These are phyloP conservation scores for Carapus acus DNA, from an alignment of 2,797 vertebrate species.

Conservation along the genomic window DNA sequence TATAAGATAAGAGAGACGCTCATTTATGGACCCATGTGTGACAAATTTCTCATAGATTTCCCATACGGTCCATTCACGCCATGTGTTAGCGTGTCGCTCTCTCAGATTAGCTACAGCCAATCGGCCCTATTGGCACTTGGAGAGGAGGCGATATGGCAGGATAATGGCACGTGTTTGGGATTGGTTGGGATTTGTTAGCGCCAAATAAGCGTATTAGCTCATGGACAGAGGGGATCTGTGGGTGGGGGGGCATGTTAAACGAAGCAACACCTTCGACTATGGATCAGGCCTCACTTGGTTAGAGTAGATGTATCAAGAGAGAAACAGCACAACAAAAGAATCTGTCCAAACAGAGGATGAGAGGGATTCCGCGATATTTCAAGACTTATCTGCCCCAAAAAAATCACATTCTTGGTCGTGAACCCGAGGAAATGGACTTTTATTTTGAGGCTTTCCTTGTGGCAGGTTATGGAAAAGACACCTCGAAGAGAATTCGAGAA, in stretches of 20 bases:
- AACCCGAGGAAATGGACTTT: slow-evolving; percentile 30
- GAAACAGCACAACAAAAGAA: slow-evolving; percentile 9
- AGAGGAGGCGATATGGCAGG: slow-evolving; percentile 32
- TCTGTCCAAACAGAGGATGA: slow-evolving; percentile 16
- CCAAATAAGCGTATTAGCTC: slow-evolving; percentile 23
- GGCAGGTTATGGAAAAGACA: slow-evolving; percentile 25
- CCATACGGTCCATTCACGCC: slow-evolving; percentile 51
- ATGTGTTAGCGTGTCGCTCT: slow-evolving; percentile 38
- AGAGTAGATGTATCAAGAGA: slow-evolving; percentile 2
- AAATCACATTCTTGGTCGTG: slow-evolving; percentile 33
- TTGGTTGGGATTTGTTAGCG: slow-evolving; percentile 26
- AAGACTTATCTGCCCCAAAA: slow-evolving; percentile 17
- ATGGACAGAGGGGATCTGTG: slow-evolving; percentile 3
- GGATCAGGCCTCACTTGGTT: slow-evolving; percentile 1
- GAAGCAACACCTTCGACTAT: slow-evolving; percentile 15
- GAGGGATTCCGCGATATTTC: slow-evolving; percentile 19
- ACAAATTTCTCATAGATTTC: slow-evolving; percentile 68
- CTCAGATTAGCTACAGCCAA: slow-evolving; percentile 55
- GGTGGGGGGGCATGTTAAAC: no score
- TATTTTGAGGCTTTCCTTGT: slow-evolving; percentile 27
- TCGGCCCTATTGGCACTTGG: slow-evolving; percentile 54
- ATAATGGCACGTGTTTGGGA: slow-evolving; percentile 32
- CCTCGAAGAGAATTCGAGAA: slow-evolving; percentile 27
- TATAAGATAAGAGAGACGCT: slow-evolving; percentile 59
- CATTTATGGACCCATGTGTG: slow-evolving; percentile 60